Base-by-base conservation (phyloP, 23 tunicate species). In the Halocynthia aurantium region DNA sequence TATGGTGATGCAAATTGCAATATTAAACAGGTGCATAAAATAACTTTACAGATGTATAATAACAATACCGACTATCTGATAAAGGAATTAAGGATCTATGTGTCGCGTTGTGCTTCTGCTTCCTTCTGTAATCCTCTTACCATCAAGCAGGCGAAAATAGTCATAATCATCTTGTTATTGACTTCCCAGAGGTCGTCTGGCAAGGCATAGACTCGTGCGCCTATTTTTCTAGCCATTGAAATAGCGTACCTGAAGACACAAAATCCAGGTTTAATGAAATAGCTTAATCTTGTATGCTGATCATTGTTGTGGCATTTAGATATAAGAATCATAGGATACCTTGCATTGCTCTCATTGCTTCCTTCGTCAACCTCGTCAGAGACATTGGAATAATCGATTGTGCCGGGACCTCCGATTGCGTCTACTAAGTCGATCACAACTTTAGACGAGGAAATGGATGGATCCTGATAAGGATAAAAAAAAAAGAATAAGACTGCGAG, bases 61-160 rank as follows among this genome's bases (percentile, higher is more conserved):
- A 31, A 4, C 44, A 4, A 0, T 31, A 31, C 44, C 4, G 44
- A 31, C 44, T 31, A 31, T 31, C 44, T 31, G 44, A 31, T 31
- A 31, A 31, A 31, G 44, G 44, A 31, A 31, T 31, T 31, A 31
- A 31, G 44, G 44, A 31, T 31, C 44, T 31, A 31, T 31, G 44
- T 31, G 44, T 31, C 4, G 44, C 44, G 44, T 31, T 31, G 44
- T 31, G 44, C 70, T 65, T 15, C 70, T 65, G 50, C 15, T 49
- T 65, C 31, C 76, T 49, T 11, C 62, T 74, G 78, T 71, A 84
- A 9, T 0, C 88, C 89, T 6, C 85, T 70, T 22, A 81, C 96
- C 99, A 96, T 96, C 52, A 96, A 85, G 55, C 99, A 96, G 19
- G 99, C 99, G 62, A 96, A 96, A 6, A 96, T 74, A 12, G 99